phyloP scores from a whole-genome alignment of 2,797 vertebrate genomes.

The Uromys caudimaculatus region DNA sequence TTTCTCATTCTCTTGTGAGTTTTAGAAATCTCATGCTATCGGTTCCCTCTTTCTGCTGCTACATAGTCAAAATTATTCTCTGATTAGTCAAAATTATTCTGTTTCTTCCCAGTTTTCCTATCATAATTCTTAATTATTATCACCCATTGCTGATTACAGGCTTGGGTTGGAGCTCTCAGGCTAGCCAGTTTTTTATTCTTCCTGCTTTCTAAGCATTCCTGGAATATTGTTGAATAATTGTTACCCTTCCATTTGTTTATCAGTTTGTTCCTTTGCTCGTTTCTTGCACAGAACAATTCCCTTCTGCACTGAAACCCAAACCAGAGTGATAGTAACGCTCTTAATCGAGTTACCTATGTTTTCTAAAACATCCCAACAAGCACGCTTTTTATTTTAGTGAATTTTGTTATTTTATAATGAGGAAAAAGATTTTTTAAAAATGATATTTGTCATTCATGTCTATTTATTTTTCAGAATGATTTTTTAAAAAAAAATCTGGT shows the following conservation, averaged over 20 bases:
- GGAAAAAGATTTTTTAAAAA: conserved; percentile 23
- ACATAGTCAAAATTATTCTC: conserved; percentile 60
- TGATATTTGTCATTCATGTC: background rate
- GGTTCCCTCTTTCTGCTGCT: background rate
- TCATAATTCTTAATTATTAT: background rate
- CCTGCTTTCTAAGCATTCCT: conserved; percentile 47
- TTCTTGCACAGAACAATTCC: background rate
- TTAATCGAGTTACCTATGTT: background rate
- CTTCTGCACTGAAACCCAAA: conserved; percentile 47
- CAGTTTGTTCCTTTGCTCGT: conserved; percentile 27
- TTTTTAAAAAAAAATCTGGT: background rate
- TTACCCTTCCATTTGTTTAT: conserved; percentile 33
- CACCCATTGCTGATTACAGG: background rate
- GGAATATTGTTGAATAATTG: conserved; percentile 43
- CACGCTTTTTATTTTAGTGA: conserved; percentile 38
- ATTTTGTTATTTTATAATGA: conserved; percentile 40
- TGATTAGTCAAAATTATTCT: conserved; percentile 53
- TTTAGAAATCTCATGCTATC: conserved; percentile 22
- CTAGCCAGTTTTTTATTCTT: conserved; percentile 22
- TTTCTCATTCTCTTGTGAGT: conserved; percentile 3
- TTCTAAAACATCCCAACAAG: conserved; percentile 18
- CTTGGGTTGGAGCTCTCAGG: background rate
- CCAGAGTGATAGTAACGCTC: background rate
- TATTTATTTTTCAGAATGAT: conserved; percentile 55
- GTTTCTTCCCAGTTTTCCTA: background rate